Base-by-base conservation (phyloP, 2,113 vertebrate species). In the Elephas maximus region DNA sequence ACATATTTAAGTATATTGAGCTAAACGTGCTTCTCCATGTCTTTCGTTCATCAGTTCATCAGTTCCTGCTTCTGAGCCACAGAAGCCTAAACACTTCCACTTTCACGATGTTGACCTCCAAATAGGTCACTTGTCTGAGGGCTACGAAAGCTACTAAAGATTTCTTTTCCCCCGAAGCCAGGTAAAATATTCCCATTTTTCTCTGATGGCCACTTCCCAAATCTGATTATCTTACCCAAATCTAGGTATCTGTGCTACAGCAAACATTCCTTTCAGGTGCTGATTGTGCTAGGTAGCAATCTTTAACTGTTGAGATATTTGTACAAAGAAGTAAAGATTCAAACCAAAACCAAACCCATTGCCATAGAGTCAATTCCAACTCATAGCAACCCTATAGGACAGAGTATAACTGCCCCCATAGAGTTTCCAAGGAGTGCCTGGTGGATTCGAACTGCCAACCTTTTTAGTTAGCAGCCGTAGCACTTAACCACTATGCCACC, bases 211-310 rank as follows among this genome's bases (percentile, higher is more conserved):
- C 37, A 23, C 26, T 9, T 23, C 33, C 26, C 45, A 3, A 1
- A 37, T 20, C 51, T 7, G 2, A 0, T 6, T 5, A 2, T 37
- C 69, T 30, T 6, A 33, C 18, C 24, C 6, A 0, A 4, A 53
- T 4, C 37, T 45, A 63, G 86, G 21, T 10, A 15, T 11, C 26
- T 79, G 77, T 45, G 82, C 53, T 2, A 18, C 30, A 26, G 45
- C 33, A 63, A 62, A 67, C 80, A 15, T 10, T 48, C 57, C 84
- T 33, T 30, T 11, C 57, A 6, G n/a, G 79, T 17, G 37, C 2
- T 18, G 26, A 12, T 4, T 1, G 24, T 15, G 11, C 67, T 6
- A 0, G 1, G 0, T 45, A 48, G 23, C 33, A 3, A 9, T 18
- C 37, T 37, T 37, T 37, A 37, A 37, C 30, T 28, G 62, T 45